Base-by-base conservation (phyloP, 2,113 vertebrate species). In the Orycteropus afer region DNA sequence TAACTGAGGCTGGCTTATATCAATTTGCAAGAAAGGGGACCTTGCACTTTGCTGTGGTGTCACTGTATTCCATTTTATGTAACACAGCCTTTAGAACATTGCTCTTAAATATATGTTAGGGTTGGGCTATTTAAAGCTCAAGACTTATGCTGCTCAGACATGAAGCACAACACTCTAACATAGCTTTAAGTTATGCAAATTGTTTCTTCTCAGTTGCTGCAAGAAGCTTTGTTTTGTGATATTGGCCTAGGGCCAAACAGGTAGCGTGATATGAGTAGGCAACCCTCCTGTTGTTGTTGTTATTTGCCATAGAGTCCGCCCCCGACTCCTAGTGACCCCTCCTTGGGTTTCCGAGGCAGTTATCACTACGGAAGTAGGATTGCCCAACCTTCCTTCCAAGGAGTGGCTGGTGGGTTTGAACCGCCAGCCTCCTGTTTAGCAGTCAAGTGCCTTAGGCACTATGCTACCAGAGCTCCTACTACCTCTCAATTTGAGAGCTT, bases 171-270 rank as follows among this genome's bases (percentile, higher is more conserved):
- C 96, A 94, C 91, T 95, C 93, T 84, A 95, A 89, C 97, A 95
- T 94, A 95, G 96, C 96, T 97, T 95, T 96, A 96, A 97, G 96
- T 97, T 96, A 98, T 97, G 96, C 96, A 98, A 96, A 97, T 97
- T 85, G 94, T 96, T 96, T 97, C 94, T 98, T 98, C 97, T 95
- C 96, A 95, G 96, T 97, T 97, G 94, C 96, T 93, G 63, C 89
- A 79, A 95, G 97, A 96, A 97, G 95, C 96, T 97, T 96, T 98
- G 96, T 97, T 97, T 97, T 96, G 96, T 97, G 96, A 96, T 90
- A 95, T n/a, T 97, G 97, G 97, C 96, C 81, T 78, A 74, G 83
- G 84, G 97, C 97, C 97, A 97, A 95, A 92, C 97, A 98, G 97
- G 97, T 98, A 97, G 94, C 12, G 63, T 87, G 89, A 82, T 92